These are phyloP conservation scores for Monodelphis domestica DNA, from an alignment of 2,797 vertebrate genomes.

Conservation along the genomic window DNA sequence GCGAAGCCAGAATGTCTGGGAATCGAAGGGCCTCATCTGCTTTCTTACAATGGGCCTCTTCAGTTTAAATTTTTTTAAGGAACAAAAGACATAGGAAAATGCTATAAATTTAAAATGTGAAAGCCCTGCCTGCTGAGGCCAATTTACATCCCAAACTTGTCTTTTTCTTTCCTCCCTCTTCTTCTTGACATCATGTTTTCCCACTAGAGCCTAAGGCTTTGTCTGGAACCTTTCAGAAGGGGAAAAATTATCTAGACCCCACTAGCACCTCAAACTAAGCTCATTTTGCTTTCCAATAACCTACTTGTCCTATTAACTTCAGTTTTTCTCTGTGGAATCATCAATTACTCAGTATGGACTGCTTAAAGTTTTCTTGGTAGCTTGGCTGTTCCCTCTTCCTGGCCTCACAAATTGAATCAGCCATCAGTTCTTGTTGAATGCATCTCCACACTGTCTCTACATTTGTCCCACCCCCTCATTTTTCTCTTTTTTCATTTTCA, in stretches of 20 bases:
- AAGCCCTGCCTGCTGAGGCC: conserved; percentile 39
- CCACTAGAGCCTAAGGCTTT: conserved; percentile 40
- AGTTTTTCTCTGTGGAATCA: neutral
- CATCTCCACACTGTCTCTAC: neutral
- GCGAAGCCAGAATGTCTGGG: neutral
- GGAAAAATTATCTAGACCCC: conserved; percentile 33
- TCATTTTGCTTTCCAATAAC: neutral
- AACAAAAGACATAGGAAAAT: conserved; percentile 50
- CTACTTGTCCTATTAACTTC: neutral
- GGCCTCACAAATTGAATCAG: neutral
- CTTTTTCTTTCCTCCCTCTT: conserved; percentile 43
- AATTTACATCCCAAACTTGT: conserved; percentile 34
- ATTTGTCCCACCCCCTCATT: neutral
- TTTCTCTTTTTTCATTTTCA: neutral
- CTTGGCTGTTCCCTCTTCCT: neutral
- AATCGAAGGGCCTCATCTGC: conserved; percentile 1
- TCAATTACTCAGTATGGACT: neutral
- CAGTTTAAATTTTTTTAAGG: conserved; percentile 53
- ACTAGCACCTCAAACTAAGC: neutral
- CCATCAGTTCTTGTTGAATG: neutral
- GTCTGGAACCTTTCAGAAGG: conserved; percentile 41
- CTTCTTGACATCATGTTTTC: conserved; percentile 36
- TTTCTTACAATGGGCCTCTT: conserved; percentile 34
- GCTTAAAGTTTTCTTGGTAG: neutral
- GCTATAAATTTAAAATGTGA: conserved; percentile 58